These are phyloP conservation scores for Capromys pilorides DNA, from an alignment of 2,797 vertebrate species.

Conservation along the genomic window DNA sequence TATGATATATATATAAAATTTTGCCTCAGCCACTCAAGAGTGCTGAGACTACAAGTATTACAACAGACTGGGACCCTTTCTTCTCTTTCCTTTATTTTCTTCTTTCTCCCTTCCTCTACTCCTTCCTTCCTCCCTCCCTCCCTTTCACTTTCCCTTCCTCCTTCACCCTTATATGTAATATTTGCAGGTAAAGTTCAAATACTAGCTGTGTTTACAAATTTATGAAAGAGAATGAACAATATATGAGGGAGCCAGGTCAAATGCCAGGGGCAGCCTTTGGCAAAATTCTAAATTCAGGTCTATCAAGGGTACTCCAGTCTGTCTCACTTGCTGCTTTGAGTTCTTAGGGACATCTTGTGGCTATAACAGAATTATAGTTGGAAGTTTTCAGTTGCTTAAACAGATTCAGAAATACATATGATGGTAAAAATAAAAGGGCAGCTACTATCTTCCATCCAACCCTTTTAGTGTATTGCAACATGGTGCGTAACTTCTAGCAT, in stretches of 20 bases:
- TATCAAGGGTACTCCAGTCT: no score
- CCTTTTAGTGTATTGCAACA: background rate
- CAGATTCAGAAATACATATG: background rate
- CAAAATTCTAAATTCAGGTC: background rate
- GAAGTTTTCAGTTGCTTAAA: background rate
- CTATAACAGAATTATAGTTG: background rate
- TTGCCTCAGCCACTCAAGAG: background rate
- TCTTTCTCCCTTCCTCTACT: background rate
- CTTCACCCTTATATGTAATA: background rate
- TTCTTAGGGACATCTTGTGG: conserved; percentile 12
- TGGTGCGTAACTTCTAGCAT: background rate
- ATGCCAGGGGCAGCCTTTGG: background rate
- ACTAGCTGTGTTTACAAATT: background rate
- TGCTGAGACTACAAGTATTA: background rate
- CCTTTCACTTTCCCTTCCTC: background rate
- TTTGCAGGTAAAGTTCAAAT: background rate
- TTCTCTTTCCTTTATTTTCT: no score
- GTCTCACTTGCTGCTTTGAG: background rate
- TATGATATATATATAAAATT: no score
- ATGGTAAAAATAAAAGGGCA: background rate
- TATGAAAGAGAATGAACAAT: background rate
- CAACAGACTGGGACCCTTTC: background rate
- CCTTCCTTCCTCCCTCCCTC: background rate
- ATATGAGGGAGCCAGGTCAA: background rate
- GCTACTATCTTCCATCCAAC: background rate